A percentile compares a stretch with the other conserved stretches of the same genome.
phyloP scores from a whole-genome alignment of 2,113 vertebrate genomes.

The Bambusicola thoracicus region DNA sequence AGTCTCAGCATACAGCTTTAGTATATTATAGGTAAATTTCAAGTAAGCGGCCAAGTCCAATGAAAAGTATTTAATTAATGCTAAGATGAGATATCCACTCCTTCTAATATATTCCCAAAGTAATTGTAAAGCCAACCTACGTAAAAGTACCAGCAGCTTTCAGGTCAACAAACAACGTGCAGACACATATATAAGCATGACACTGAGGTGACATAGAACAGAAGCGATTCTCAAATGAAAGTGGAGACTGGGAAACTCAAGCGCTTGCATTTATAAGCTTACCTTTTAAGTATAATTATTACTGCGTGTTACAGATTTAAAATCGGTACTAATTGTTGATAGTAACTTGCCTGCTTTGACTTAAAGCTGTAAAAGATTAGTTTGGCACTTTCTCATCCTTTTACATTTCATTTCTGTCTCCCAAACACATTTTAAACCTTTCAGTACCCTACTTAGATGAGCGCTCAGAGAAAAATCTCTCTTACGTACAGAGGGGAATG shows the following conservation, averaged over 20 bases:
- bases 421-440: neutral
- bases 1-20: neutral
- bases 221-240: neutral
- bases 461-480: neutral
- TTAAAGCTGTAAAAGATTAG: neutral
- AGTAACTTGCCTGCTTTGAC: neutral
- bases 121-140: neutral
- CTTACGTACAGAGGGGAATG: neutral
- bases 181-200: accelerated
- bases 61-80: neutral
- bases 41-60: neutral
- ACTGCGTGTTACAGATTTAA: neutral
- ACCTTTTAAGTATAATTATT: neutral
- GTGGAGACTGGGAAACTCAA: neutral
- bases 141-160: neutral
- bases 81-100: neutral
- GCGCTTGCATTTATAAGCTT: neutral
- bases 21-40: neutral
- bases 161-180: accelerated
- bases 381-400: neutral
- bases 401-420: neutral
- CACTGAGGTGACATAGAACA: neutral
- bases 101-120: neutral
- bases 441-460: neutral
- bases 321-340: neutral